A percentile compares a stretch with the other conserved stretches of the same genome.
These are phyloP conservation scores for Acipenser oxyrinchus DNA, from an alignment of 2,797 vertebrate species.

Conservation along the genomic window DNA sequence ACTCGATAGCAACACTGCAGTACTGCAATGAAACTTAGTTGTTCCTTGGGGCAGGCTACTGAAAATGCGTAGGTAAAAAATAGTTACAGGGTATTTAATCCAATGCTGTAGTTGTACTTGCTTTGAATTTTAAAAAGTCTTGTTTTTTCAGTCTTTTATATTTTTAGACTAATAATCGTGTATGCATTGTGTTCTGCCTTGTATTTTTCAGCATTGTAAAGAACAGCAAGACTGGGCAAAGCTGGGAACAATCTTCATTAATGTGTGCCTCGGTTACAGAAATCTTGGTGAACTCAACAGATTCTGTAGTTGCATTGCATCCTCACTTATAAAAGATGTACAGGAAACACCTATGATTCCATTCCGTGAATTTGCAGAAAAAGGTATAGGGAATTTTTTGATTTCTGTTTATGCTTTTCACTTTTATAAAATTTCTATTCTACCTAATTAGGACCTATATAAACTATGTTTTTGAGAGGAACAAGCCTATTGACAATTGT, in stretches of 20 bases:
- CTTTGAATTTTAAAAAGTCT: background rate
- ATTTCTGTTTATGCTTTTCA: no score
- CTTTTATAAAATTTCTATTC: no score
- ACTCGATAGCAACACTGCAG: no score
- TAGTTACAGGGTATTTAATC: no score
- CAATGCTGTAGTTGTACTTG: no score
- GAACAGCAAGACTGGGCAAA: conserved; percentile 74
- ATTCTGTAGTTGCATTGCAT: conserved; percentile 61
- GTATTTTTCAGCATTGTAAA: conserved; percentile 64
- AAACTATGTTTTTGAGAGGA: no score
- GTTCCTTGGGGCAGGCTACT: conserved; percentile 27
- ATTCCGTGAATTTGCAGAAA: conserved; percentile 75
- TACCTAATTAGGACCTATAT: no score
- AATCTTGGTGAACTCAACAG: conserved; percentile 62
- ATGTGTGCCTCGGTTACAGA: conserved; percentile 55
- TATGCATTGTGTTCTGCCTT: background rate
- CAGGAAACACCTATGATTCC: conserved; percentile 65
- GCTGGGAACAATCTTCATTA: conserved; percentile 68
- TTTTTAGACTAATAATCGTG: background rate
- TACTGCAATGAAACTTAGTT: no score
- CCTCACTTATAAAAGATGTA: conserved; percentile 59
- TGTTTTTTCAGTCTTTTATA: background rate
- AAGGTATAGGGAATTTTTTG: conserved; percentile 49
- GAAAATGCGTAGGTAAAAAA: conserved; percentile 44
- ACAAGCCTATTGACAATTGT: no score